phyloP scores from a whole-genome alignment of 2,113 vertebrate species.

The Neodon shergylaensis region DNA sequence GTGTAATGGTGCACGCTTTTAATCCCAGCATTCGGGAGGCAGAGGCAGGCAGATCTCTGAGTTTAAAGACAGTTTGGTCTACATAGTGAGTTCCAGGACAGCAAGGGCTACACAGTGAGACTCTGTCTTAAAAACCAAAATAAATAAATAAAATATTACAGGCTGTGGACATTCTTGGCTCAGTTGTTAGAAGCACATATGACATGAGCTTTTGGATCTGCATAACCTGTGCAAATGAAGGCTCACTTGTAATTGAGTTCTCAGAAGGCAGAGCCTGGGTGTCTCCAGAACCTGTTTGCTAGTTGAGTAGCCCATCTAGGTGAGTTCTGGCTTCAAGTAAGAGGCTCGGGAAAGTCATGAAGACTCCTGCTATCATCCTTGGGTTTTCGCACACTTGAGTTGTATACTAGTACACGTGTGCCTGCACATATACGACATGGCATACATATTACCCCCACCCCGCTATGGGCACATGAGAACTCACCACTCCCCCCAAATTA shows the following conservation, averaged over 20 bases:
- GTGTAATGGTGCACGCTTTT: not conserved
- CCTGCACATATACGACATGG: not conserved
- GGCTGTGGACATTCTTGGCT: not conserved
- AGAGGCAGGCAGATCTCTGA: not conserved
- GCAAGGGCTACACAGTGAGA: not conserved
- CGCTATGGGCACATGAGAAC: not conserved
- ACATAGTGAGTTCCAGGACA: not conserved
- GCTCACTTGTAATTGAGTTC: not conserved
- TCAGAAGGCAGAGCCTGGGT: not conserved
- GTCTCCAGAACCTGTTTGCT: not conserved
- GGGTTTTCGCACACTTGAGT: not conserved
- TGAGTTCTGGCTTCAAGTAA: too few species aligned
- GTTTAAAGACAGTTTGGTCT: not conserved
- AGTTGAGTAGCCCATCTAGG: too few species aligned
- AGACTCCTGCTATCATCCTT: not conserved
- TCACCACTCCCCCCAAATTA: not conserved
- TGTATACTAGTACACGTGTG: not conserved
- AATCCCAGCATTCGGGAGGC: not conserved
- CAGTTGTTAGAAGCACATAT: too few species aligned
- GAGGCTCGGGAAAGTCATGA: not conserved
- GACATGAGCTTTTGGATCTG: not conserved
- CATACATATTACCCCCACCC: not conserved
- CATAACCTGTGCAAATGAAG: not conserved
- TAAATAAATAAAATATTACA: not conserved
- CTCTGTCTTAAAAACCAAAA: too few species aligned